These are phyloP conservation scores for Canis aureus DNA, from an alignment of 2,113 vertebrate genomes.

Conservation along the genomic window DNA sequence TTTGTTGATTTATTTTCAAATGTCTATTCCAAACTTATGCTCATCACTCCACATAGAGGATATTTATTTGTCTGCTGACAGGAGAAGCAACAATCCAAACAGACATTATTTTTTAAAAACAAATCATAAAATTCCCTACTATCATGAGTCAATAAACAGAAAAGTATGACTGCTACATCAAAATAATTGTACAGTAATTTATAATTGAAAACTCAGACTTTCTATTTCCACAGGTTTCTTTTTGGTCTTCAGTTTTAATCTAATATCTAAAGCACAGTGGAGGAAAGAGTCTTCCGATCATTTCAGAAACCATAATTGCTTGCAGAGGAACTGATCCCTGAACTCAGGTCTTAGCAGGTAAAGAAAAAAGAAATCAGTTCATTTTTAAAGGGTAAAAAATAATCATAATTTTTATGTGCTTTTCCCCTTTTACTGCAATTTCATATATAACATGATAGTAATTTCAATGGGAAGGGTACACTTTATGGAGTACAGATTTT, in stretches of 20 bases:
- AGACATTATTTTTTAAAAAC: neutral
- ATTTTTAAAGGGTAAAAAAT: conserved; percentile 8
- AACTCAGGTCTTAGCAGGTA: neutral
- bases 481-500: conserved; percentile 38
- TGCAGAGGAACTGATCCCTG: neutral
- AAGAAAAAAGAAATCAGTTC: neutral
- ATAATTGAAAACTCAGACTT: neutral
- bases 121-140: neutral
- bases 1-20: neutral
- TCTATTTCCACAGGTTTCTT: neutral
- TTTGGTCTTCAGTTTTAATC: neutral
- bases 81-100: neutral
- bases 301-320: neutral
- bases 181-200: neutral
- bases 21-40: neutral
- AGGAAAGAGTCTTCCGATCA: neutral
- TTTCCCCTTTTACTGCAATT: neutral
- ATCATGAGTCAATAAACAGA: neutral
- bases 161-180: neutral
- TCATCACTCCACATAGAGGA: neutral
- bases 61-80: neutral
- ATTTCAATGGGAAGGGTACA: conserved; percentile 44
- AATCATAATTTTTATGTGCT: conserved; percentile 28
- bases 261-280: neutral
- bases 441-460: neutral